Conservation (phyloP, 2,888 invertebrate genomes). For the Polydrusus tereticollis region DNA sequence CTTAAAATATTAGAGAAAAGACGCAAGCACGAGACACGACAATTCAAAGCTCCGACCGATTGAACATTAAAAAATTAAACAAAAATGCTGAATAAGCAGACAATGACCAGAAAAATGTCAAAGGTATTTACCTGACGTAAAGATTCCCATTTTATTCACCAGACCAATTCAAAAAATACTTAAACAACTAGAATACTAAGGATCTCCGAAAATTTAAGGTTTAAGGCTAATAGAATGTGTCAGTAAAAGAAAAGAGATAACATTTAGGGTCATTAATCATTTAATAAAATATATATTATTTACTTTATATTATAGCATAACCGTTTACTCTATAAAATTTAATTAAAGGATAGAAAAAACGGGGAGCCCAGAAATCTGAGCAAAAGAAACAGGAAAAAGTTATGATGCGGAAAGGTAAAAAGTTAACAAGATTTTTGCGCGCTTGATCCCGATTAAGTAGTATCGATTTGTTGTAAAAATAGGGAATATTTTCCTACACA, state of each 20-base stretch:
- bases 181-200: background rate
- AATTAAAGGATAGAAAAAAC: slow-evolving; percentile 9
- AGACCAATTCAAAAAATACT: no score
- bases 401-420: slow-evolving; percentile 44
- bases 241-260: background rate
- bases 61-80: no score
- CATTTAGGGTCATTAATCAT: background rate
- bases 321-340: slow-evolving; percentile 4
- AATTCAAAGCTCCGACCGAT: no score
- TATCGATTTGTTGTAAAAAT: slow-evolving; percentile 42
- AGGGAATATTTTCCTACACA: slow-evolving; percentile 38
- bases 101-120: no score
- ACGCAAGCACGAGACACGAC: no score
- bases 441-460: slow-evolving; percentile 43
- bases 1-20: no score
- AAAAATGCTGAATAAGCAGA: no score
- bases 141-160: no score
- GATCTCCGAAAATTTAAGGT: background rate
- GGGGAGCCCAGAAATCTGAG: background rate
- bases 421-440: slow-evolving; percentile 45
- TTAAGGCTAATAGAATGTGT: background rate
- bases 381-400: slow-evolving; percentile 36
- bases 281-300: background rate
- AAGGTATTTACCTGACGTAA: no score
- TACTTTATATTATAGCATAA: background rate